Base-by-base conservation (phyloP, 1,140 invertebrate genomes). In the Pararge aegeria region DNA sequence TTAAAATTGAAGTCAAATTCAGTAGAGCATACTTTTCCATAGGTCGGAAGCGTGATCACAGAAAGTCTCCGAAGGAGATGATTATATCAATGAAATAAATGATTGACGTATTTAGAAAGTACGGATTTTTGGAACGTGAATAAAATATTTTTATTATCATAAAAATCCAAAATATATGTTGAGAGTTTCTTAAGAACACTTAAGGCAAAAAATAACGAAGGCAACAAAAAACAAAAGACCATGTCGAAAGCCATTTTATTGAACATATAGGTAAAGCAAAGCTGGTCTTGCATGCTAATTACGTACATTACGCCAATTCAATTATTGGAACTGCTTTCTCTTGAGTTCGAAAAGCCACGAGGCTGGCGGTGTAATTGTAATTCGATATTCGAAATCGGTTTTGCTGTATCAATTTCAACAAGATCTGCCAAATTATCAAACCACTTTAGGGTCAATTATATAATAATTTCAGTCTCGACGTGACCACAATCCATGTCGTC, bases 301-400 rank as follows among this genome's bases (percentile, higher is more conserved):
- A 54, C 52, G 24, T 44, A 42, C 27, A 51, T 57, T 42, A 57
- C 51, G 56, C 37, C 48, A 58, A 58, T 42, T 58, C 56, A 58
- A 50, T 58, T 58, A 58, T 37, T 18, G 34, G 10, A 24, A 58
- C 56, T 58, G 38, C 38, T 42, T 58, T 58, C 56, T 58, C 56
- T 38, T 16, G 55, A 40, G 52, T 24, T 18, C n/a, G 38, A 42
- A 54, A 27, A 54, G 30, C 24, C 49, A 21, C 30, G 34, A 5
- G 38, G 16, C 15, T 9, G 13, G 38, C 38, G 38, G 13, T 42
- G 38, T 1, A 42, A 15, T 42, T 42, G 38, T 42, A 18, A 42
- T 42, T 18, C 38, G 16, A 16, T 42, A 42, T 16, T 42, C 38
- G 38, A 18, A 42, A 42, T 42, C 38, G 38, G 38, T 18, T 42